Percentiles rank a stretch among this genome's conserved stretches.
Evolutionary conservation across 2,113 vertebrate species (phyloP).

Genomic region (Malaclemys terrapin): DNA sequence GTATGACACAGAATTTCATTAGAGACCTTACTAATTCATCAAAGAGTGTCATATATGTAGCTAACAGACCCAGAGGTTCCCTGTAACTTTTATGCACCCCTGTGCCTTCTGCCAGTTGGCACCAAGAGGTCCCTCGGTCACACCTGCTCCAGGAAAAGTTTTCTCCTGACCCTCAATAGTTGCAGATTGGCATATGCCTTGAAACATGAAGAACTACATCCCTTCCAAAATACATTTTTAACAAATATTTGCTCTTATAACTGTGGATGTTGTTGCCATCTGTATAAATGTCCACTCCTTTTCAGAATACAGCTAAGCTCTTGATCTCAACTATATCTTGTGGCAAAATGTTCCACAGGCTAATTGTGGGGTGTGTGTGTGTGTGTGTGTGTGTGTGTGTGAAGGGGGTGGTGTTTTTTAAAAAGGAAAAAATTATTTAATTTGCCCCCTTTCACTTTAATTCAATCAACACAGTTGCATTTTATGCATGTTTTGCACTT

Average conservation of each 20-base stretch:
- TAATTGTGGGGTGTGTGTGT: neutral
- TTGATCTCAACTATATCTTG: neutral
- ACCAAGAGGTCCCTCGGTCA: neutral
- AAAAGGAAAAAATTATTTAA: neutral
- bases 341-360: neutral
- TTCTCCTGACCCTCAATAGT: neutral
- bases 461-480: neutral
- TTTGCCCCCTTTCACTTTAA: neutral
- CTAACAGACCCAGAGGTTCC: neutral
- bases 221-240: neutral
- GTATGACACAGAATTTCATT: neutral
- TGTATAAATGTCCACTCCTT: neutral
- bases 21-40: neutral
- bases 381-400: no score
- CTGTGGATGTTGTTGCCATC: neutral
- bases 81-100: neutral
- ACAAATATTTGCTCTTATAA: neutral
- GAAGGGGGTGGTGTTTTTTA: no score
- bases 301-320: neutral
- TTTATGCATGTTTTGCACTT: accelerated
- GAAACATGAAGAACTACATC: neutral
- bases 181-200: neutral
- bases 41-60: neutral
- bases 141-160: neutral
- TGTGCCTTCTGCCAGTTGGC: neutral